Percentiles rank a stretch among this genome's conserved stretches.
These are phyloP conservation scores for Synanthedon andrenaeformis DNA, from an alignment of 2,888 invertebrate species.

Conservation along the genomic window DNA sequence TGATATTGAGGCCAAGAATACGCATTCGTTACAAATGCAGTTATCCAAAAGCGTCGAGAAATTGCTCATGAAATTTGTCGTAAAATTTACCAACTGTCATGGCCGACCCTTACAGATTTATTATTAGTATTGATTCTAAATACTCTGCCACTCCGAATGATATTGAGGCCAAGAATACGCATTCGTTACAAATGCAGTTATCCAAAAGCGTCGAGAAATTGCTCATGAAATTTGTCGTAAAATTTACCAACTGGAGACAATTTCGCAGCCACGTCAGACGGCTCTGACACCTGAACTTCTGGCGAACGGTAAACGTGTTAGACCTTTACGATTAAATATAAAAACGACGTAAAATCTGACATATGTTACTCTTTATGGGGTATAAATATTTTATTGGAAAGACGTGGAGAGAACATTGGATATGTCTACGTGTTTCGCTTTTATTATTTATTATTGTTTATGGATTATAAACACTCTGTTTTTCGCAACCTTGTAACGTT, in stretches of 20 bases:
- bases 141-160: no score
- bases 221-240: neutral
- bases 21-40: no score
- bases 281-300: slow-evolving; percentile 3
- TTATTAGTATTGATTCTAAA: no score
- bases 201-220: neutral
- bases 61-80: neutral
- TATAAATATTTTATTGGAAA: slow-evolving; percentile 18
- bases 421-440: neutral
- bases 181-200: no score
- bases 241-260: neutral
- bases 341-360: slow-evolving; percentile 27
- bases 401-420: slow-evolving; percentile 3
- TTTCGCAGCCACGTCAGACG: neutral
- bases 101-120: no score
- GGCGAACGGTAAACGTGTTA: slow-evolving; percentile 16
- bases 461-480: neutral
- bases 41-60: neutral
- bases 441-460: neutral
- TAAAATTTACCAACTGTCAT: neutral
- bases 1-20: no score
- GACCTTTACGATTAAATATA: slow-evolving; percentile 32
- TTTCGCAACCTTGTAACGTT: no score
- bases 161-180: no score
- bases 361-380: slow-evolving; percentile 23